Percentiles rank a stretch among this genome's conserved stretches.
Conservation (phyloP, 2,888 invertebrate species). For the Tetragnatha montana region DNA sequence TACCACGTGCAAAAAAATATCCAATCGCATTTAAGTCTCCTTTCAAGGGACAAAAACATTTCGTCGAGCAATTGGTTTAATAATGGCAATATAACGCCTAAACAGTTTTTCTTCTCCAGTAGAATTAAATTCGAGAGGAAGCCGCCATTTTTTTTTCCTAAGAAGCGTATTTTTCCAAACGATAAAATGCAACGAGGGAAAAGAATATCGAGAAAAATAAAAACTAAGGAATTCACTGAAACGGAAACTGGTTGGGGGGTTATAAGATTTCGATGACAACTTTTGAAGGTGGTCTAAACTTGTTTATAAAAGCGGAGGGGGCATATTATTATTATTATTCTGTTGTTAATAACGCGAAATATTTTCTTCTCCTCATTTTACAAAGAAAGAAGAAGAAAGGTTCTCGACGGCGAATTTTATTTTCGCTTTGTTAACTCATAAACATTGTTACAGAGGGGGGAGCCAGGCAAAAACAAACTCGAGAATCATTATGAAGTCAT, state of each 20-base stretch:
- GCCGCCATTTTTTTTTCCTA: background rate
- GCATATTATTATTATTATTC: background rate
- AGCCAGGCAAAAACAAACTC: slow-evolving; percentile 8
- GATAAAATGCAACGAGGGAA: slow-evolving; percentile 1
- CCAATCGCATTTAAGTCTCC: background rate
- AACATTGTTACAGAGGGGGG: slow-evolving; percentile 14
- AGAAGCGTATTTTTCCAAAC: slow-evolving; percentile 1
- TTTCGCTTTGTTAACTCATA: slow-evolving; percentile 15
- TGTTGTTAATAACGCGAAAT: slow-evolving; percentile 46
- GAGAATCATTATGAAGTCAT: slow-evolving; percentile 32
- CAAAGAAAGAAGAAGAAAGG: slow-evolving; percentile 21
- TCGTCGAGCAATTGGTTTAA: background rate
- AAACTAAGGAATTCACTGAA: background rate
- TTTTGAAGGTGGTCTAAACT: slow-evolving; percentile 32
- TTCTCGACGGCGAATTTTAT: slow-evolving; percentile 10
- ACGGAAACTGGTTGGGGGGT: background rate
- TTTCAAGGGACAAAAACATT: background rate
- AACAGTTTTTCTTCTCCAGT: background rate
- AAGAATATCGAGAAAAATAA: background rate
- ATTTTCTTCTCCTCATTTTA: too few relatives aligned
- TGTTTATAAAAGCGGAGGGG: slow-evolving; percentile 1
- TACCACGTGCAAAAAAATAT: background rate
- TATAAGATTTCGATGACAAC: slow-evolving; percentile 51
- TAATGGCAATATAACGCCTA: slow-evolving; percentile 6
- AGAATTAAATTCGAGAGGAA: background rate